phyloP scores from a whole-genome alignment of 2,888 invertebrate species.

The Chaetoderma sp. region DNA sequence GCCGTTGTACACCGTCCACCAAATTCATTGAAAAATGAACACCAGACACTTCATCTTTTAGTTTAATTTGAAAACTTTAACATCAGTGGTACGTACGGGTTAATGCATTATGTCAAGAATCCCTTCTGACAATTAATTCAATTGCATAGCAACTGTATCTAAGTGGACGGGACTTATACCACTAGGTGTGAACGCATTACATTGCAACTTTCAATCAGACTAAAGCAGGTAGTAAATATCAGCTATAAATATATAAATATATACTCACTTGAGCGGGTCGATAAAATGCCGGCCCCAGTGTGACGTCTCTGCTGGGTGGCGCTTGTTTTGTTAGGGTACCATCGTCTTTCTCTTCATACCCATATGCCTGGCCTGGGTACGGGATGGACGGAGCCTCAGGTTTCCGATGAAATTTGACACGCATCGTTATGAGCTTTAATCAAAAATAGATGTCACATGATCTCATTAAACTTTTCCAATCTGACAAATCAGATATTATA shows the following conservation, averaged over 20 bases:
- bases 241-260: neutral
- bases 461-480: too few species aligned
- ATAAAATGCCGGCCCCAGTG: constrained; percentile 69
- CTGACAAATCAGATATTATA: neutral
- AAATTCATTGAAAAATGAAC: too few species aligned
- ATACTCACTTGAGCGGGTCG: constrained; percentile 48
- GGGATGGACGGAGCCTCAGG: constrained; percentile 69
- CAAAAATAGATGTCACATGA: neutral
- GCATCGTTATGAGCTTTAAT: constrained; percentile 52
- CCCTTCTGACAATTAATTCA: too few species aligned
- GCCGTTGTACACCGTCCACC: too few species aligned
- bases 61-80: too few species aligned
- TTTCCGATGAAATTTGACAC: constrained; percentile 64
- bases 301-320: constrained; percentile 60
- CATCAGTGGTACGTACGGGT: too few species aligned
- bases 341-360: constrained; percentile 69
- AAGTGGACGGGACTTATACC: too few species aligned
- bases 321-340: constrained; percentile 67
- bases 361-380: constrained; percentile 66
- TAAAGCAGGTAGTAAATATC: neutral
- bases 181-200: neutral
- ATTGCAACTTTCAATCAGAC: neutral
- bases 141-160: too few species aligned
- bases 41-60: too few species aligned
- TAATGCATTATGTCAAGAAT: too few species aligned